Percentiles rank a stretch among this genome's conserved stretches.
Conservation (phyloP, 2,888 invertebrate genomes). For the Drosophila helvetica region DNA sequence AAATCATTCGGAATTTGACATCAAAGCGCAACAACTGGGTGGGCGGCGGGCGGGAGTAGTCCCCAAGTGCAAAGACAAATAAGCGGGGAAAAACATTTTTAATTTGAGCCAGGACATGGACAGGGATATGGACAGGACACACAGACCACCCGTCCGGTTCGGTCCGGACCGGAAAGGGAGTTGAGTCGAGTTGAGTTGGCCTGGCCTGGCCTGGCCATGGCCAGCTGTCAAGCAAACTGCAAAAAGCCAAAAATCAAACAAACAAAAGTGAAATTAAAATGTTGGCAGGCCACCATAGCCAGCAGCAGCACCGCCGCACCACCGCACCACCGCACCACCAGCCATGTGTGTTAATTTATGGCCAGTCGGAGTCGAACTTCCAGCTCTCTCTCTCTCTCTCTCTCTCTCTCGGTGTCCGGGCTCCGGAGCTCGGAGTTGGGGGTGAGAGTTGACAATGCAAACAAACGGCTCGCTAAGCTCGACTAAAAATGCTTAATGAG, state of each 20-base stretch:
- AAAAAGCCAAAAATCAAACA: conserved; percentile 77
- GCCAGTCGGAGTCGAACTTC: conserved; percentile 25
- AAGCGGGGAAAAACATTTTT: conserved; percentile 61
- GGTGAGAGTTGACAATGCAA: conserved; percentile 62
- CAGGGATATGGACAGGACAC: background rate
- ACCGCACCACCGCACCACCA: conserved; percentile 12
- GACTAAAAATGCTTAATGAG: conserved; percentile 77
- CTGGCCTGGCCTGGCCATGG: background rate
- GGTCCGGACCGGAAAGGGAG: background rate
- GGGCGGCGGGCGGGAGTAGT: background rate
- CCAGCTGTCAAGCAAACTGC: conserved; percentile 65
- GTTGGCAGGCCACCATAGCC: conserved; percentile 9
- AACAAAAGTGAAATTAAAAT: conserved; percentile 70
- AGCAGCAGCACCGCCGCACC: background rate
- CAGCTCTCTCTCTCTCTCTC: background rate
- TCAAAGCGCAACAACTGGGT: conserved; percentile 24
- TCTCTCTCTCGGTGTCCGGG: conserved; percentile 5
- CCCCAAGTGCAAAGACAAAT: conserved; percentile 55
- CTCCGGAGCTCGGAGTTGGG: conserved; percentile 17
- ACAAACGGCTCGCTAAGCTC: conserved; percentile 77
- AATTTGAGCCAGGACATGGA: conserved; percentile 40
- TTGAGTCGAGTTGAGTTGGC: too few species aligned
- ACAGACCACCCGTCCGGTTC: background rate
- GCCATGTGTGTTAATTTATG: conserved; percentile 59
- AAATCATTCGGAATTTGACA: conserved; percentile 26